Evolutionary conservation across 2,888 invertebrate genomes (phyloP).

Genomic region (Theretra japonica): DNA sequence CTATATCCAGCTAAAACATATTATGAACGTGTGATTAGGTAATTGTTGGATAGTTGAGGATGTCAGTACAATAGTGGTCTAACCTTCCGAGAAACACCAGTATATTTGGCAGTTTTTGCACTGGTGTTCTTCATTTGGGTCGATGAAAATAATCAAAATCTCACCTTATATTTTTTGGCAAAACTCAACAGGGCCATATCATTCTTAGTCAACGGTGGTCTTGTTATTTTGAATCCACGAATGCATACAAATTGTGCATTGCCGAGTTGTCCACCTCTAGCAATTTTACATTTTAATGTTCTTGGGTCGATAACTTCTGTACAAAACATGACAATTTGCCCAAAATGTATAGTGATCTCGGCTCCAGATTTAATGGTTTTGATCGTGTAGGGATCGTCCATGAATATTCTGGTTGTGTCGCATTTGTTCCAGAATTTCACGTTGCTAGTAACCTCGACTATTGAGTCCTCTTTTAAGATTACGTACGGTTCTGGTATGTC

Average conservation of each 20-base stretch:
- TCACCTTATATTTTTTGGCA: slow-evolving; percentile 58
- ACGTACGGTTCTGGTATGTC: slow-evolving; percentile 32
- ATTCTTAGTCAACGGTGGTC: slow-evolving; percentile 51
- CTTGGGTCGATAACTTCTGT: slow-evolving; percentile 45
- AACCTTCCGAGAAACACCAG: too few relatives aligned
- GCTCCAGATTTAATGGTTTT: slow-evolving; percentile 48
- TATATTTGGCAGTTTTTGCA: too few relatives aligned
- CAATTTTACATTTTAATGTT: slow-evolving; percentile 54
- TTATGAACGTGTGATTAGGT: too few relatives aligned
- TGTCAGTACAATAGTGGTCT: too few relatives aligned
- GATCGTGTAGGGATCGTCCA: slow-evolving; percentile 56
- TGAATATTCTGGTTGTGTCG: slow-evolving; percentile 51
- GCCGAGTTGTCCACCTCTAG: slow-evolving; percentile 47
- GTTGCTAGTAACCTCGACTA: slow-evolving; percentile 52
- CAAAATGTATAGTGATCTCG: slow-evolving; percentile 55
- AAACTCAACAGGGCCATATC: slow-evolving; percentile 59
- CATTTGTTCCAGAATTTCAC: slow-evolving; percentile 53
- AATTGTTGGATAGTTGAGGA: too few relatives aligned
- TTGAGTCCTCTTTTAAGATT: slow-evolving; percentile 39
- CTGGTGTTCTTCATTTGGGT: too few relatives aligned
- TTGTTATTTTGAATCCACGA: slow-evolving; percentile 51
- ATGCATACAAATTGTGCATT: slow-evolving; percentile 51
- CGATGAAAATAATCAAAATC: neutral
- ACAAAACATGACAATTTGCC: slow-evolving; percentile 54
- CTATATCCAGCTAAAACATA: slow-evolving; percentile 54